Evolutionary conservation across 1,140 invertebrate species (phyloP), one percentile per base, ranked within the genome.

Genomic region (Drosophila obscura): DNA sequence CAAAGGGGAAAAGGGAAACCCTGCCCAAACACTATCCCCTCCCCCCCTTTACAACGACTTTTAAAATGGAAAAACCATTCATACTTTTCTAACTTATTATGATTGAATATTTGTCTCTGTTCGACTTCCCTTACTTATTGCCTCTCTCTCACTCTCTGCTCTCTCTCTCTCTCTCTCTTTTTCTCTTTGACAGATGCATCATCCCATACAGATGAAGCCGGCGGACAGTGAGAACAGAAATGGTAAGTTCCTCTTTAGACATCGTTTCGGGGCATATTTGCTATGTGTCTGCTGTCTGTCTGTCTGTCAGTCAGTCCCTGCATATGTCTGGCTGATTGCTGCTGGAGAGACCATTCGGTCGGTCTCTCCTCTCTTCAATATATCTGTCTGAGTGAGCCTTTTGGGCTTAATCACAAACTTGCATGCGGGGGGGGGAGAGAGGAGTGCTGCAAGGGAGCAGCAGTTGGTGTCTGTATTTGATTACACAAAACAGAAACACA

Each of bases 181-280:
- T 66, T 65, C 46, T 93, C 92, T 93, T 73, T 96, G 96, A 92
- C 95, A 99, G 98, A 99, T 99, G 98, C 98, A 99, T 92, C 98
- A 99, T 94, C 98, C 98, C 22, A 99, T 99, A 88, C 99, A 99
- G 93, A 99, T 99, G 98, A 99, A 99, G 92, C 99, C 99, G 48
- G 99, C 99, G 77, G 99, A 99, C 93, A 99, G 97, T 92, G 98
- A 99, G 93, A 99, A 99, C 92, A 95, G 98, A 94, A 99, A 98
- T 93, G 97, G 98, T 98, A 93, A 96, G 96, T 95, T 52, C 43
- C 51, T 44, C 51, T 60, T 43, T 39, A 77, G 58, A 71, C 52
- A 59, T 77, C 35, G 19, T 59, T 57, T 71, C 26, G 57, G 48
- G 45, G 49, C 50, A 80, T 71, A 71, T 71, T 62, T 57, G 67